Base-by-base conservation (phyloP, 2,797 vertebrate species). In the Coracias cyanogaster region DNA sequence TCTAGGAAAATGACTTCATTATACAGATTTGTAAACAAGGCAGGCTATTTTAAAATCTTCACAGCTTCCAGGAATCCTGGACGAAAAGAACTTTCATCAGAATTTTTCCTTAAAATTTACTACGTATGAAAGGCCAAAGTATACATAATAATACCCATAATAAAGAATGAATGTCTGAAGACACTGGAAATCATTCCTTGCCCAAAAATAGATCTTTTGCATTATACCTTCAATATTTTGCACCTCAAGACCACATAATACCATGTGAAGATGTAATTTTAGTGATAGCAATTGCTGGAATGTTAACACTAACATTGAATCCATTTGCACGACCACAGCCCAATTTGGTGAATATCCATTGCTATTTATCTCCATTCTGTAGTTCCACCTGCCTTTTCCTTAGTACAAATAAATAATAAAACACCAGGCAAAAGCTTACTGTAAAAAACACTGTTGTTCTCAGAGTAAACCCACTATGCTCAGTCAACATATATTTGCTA, bases 371-470 rank as follows among this genome's bases (percentile, higher is more conserved):
- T 97, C 70, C 82, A 97, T 97, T 97, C 83, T 97, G 86, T 86
- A 93, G 80, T 94, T 96, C 98, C 97, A 98, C 97, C 96, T 98
- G 91, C 78, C 78, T 97, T 94, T 96, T 92, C 73, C 90, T 82
- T 90, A 86, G 45, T 74, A 96, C 97, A 97, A 98, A 98, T 98
- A 98, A 98, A 97, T 98, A 96, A 97, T 96, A 95, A 95, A 97
- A 91, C 96, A 98, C 98, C 98, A 98, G 97, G 95, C 46, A 48
- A 97, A 96, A 95, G 82, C 95, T 97, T 97, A 97, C 93, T 97
- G 96, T 96, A 98, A 43, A 97, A 98, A 91, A 81, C 60, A 51
- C 94, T 97, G 90, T 93, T 96, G 97, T 93, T 91, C 95, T 97
- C 92, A 87, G 85, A 82, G 29, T 96, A 97, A 98, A 94, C 84